phyloP scores from a whole-genome alignment of 2,888 invertebrate species.

The Muscina levida region DNA sequence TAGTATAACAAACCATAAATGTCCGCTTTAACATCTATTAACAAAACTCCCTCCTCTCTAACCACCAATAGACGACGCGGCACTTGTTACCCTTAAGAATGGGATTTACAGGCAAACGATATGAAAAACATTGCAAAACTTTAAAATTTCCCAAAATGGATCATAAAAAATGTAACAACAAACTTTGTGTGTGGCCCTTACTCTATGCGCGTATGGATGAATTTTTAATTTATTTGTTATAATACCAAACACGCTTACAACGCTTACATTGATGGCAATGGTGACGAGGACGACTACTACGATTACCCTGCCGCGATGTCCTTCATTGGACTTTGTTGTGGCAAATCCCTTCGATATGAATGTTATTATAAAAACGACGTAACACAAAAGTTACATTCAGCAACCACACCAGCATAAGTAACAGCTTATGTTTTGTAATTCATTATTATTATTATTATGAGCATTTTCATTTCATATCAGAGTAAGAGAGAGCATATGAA shows the following conservation, averaged over 20 bases:
- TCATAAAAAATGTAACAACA: conserved; percentile 52
- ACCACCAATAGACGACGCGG: conserved; percentile 23
- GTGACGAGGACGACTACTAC: conserved; percentile 7
- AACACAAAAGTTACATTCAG: conserved; percentile 27
- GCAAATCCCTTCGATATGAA: conserved; percentile 45
- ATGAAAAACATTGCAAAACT: conserved; percentile 38
- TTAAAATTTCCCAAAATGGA: conserved; percentile 59
- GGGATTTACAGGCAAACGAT: too few relatives aligned
- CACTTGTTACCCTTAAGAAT: conserved; percentile 50
- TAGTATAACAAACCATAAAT: conserved; percentile 66
- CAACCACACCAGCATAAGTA: conserved; percentile 7
- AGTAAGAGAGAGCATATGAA: conserved; percentile 27
- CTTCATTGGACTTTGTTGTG: conserved; percentile 32
- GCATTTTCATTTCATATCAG: conserved; percentile 19
- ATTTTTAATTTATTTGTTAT: conserved; percentile 62
- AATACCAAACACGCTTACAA: conserved; percentile 56
- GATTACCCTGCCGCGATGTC: conserved; percentile 15
- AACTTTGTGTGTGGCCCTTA: conserved; percentile 38
- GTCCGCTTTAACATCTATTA: conserved; percentile 65
- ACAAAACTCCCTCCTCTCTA: conserved; percentile 37
- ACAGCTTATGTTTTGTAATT: conserved; percentile 55
- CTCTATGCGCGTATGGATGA: conserved; percentile 46
- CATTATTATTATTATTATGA: conserved; percentile 54
- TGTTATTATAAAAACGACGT: conserved; percentile 35
- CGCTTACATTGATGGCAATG: not conserved